Conservation (phyloP, 2,797 vertebrate species). For the Euthynnus affinis region DNA sequence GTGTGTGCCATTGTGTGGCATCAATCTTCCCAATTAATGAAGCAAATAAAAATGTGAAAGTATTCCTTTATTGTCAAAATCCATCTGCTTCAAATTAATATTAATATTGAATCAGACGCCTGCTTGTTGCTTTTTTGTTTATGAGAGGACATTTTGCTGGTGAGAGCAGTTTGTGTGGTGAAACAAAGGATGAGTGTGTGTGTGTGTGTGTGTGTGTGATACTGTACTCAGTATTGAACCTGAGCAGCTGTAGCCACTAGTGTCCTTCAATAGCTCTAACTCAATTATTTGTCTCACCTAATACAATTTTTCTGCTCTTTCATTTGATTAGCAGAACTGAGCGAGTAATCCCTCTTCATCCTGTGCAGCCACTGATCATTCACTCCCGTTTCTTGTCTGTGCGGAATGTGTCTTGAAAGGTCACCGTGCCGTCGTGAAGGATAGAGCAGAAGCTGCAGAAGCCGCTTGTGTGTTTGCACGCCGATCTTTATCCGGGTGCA, state of each 20-base stretch:
- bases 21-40: no score
- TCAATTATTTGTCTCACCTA: conserved; percentile 78
- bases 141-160: no score
- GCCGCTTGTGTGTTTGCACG: conserved; percentile 45
- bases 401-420: conserved; percentile 68
- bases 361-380: conserved; percentile 58
- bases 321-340: conserved; percentile 83
- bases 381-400: conserved; percentile 52
- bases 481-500: conserved; percentile 46
- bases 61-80: background rate
- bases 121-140: background rate
- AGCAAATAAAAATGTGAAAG: no score
- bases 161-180: background rate
- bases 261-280: conserved; percentile 80
- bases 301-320: conserved; percentile 80
- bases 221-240: conserved; percentile 25
- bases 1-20: no score
- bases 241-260: conserved; percentile 55
- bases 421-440: conserved; percentile 69
- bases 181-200: conserved; percentile 14
- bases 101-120: background rate
- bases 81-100: background rate
- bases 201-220: conserved; percentile 17
- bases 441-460: conserved; percentile 52
- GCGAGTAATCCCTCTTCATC: conserved; percentile 81